A percentile compares a stretch with the other conserved stretches of the same genome.
phyloP scores from a whole-genome alignment of 2,113 vertebrate species.

The Uria lomvia region DNA sequence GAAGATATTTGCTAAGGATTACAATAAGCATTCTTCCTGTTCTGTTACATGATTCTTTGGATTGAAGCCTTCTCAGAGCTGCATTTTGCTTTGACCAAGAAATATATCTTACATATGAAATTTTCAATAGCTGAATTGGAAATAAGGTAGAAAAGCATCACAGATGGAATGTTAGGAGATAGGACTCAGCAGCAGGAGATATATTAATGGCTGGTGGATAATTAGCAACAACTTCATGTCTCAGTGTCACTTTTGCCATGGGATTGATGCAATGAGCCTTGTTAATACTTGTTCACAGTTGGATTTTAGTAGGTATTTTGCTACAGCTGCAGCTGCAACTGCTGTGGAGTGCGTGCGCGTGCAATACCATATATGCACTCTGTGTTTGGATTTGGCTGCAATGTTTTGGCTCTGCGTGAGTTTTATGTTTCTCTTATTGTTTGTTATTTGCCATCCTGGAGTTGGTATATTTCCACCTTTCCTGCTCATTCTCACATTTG shows the following conservation, averaged over 20 bases:
- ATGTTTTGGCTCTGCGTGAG: background rate
- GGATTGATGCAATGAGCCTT: constrained; percentile 59
- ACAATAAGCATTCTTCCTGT: background rate
- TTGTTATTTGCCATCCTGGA: constrained; percentile 16
- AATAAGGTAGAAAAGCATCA: constrained; percentile 9
- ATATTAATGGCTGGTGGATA: constrained; percentile 49
- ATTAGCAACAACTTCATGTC: constrained; percentile 49
- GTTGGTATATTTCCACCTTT: constrained; percentile 24
- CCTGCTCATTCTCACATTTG: constrained; percentile 3
- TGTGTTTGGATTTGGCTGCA: constrained; percentile 18
- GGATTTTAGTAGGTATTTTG: constrained; percentile 50
- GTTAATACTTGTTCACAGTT: constrained; percentile 57
- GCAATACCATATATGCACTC: background rate
- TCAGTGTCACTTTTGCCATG: constrained; percentile 54
- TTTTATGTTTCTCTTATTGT: constrained; percentile 2
- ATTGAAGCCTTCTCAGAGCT: background rate
- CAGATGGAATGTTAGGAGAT: constrained; percentile 33
- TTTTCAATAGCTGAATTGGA: constrained; percentile 35
- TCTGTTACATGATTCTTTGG: background rate
- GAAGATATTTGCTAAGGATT: background rate
- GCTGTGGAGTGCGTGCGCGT: background rate
- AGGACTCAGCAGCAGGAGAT: constrained; percentile 14
- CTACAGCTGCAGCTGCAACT: constrained; percentile 29
- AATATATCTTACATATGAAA: background rate
- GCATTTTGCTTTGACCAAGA: background rate